Evolutionary conservation across 2,888 invertebrate species (phyloP).

Genomic region (Gnatocerus cornutus): DNA sequence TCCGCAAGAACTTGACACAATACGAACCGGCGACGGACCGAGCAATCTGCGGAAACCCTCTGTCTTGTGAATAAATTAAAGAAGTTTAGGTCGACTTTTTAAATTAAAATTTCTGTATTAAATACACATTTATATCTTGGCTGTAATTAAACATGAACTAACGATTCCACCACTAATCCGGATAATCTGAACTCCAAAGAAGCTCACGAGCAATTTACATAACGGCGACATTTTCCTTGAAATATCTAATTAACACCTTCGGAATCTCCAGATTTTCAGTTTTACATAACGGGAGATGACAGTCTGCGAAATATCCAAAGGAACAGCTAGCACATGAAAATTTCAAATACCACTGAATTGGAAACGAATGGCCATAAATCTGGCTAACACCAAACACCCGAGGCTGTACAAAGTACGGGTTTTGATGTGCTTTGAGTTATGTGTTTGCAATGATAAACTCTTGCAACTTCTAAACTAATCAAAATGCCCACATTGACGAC

Average conservation of each 20-base stretch:
- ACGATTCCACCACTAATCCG: constrained; percentile 44
- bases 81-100: constrained; percentile 54
- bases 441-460: constrained; percentile 24
- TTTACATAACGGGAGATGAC: constrained; percentile 13
- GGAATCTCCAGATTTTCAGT: constrained; percentile 1
- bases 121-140: constrained; percentile 53
- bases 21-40: constrained; percentile 30
- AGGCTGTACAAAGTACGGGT: constrained; percentile 22
- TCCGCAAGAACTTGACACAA: constrained; percentile 52
- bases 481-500: neutral
- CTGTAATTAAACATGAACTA: constrained; percentile 52
- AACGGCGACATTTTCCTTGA: neutral
- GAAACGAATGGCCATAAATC: constrained; percentile 33
- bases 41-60: constrained; percentile 40
- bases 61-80: constrained; percentile 53
- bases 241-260: constrained; percentile 29
- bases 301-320: constrained; percentile 3
- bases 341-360: constrained; percentile 29
- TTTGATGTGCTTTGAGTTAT: constrained; percentile 34
- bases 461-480: constrained; percentile 19
- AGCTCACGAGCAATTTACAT: constrained; percentile 18
- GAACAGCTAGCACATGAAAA: constrained; percentile 18
- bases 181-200: constrained; percentile 10
- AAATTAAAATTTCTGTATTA: constrained; percentile 50
- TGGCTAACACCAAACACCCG: constrained; percentile 31